Conservation (phyloP, 2,113 vertebrate genomes). For the Osmerus eperlanus region DNA sequence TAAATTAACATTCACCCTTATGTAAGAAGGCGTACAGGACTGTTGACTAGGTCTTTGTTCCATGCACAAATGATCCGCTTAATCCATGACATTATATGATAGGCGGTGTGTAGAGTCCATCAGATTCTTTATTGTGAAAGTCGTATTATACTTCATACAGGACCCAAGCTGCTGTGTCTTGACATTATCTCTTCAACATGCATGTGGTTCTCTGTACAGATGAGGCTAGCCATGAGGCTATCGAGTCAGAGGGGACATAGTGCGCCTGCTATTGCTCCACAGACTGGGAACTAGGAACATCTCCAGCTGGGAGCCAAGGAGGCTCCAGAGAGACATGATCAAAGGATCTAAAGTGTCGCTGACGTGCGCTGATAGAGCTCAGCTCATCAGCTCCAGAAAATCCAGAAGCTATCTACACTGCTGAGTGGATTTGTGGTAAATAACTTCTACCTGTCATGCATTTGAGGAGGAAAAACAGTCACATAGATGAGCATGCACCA, state of each 20-base stretch:
- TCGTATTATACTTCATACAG: slow-evolving; percentile 7
- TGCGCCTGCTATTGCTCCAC: slow-evolving; percentile 23
- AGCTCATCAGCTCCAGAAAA: slow-evolving; percentile 31
- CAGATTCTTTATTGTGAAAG: slow-evolving; percentile 16
- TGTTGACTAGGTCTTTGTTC: background rate
- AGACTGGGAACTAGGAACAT: slow-evolving; percentile 40
- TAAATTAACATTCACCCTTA: slow-evolving; percentile 22
- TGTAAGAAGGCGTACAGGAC: background rate
- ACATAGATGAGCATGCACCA: background rate
- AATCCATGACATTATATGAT: too few species aligned
- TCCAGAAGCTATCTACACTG: slow-evolving; percentile 6
- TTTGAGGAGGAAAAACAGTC: background rate
- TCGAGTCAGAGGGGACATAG: slow-evolving; percentile 45
- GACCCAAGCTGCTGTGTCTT: slow-evolving; percentile 31
- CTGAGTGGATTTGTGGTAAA: slow-evolving; percentile 20
- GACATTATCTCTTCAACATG: slow-evolving; percentile 39
- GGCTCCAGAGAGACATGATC: slow-evolving; percentile 46
- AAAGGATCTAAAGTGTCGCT: slow-evolving; percentile 46
- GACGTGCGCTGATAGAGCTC: slow-evolving; percentile 17
- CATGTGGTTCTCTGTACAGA: slow-evolving; percentile 35
- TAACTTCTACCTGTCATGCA: slow-evolving; percentile 8
- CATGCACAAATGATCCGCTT: too few species aligned
- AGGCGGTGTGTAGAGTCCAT: background rate
- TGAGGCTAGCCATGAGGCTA: slow-evolving; percentile 31
- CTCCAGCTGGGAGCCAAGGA: slow-evolving; percentile 32